Conservation (phyloP, 2,888 invertebrate species). For the Clivina fossor region DNA sequence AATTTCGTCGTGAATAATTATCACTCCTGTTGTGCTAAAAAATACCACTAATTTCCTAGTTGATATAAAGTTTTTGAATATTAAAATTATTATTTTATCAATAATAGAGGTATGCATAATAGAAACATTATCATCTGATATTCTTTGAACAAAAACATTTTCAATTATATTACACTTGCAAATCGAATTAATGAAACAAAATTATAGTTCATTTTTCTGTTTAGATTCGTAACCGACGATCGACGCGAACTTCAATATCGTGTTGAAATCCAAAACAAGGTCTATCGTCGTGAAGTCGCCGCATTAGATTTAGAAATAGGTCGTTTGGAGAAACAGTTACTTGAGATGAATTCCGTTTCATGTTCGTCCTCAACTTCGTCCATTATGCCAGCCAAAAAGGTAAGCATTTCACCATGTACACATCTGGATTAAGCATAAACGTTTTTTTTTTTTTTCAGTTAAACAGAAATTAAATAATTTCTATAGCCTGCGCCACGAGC, state of each 20-base stretch:
- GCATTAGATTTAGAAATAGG: constrained; percentile 77
- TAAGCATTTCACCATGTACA: neutral
- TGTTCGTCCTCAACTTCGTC: constrained; percentile 61
- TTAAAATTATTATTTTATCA: no score
- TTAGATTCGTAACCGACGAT: constrained; percentile 82
- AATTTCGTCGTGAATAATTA: no score
- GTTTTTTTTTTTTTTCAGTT: neutral
- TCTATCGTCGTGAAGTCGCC: constrained; percentile 80
- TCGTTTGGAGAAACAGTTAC: constrained; percentile 68
- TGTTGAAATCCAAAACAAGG: constrained; percentile 88
- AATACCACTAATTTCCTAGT: no score
- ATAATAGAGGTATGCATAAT: no score
- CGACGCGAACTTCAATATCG: constrained; percentile 79
- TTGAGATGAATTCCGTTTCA: constrained; percentile 57
- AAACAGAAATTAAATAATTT: neutral
- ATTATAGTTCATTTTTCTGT: no score
- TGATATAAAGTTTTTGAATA: no score
- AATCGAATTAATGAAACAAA: no score
- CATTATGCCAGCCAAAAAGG: constrained; percentile 46
- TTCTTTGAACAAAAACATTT: no score
- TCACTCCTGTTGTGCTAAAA: no score
- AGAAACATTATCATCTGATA: no score
- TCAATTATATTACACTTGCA: no score
- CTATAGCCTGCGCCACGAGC: neutral
- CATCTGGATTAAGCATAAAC: neutral